These are phyloP conservation scores for Prionchulus punctatus DNA, from an alignment of 2,888 invertebrate genomes.

Conservation along the genomic window DNA sequence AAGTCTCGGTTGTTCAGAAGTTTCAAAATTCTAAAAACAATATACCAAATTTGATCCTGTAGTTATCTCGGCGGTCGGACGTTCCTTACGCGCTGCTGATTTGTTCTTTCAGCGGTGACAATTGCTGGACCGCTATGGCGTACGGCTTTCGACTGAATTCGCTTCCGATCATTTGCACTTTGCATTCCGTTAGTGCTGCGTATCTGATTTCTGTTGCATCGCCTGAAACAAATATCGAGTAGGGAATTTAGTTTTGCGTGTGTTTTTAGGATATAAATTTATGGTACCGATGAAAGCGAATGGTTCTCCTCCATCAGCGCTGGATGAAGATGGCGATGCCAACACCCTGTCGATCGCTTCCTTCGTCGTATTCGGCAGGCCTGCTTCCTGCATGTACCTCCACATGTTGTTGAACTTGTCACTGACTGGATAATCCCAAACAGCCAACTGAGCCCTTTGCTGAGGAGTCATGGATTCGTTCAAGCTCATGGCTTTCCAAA, in stretches of 20 bases:
- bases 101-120: slow-evolving; percentile 78
- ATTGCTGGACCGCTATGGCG: slow-evolving; percentile 88
- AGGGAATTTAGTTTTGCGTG: no score
- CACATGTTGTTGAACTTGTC: slow-evolving; percentile 98
- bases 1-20: slow-evolving; percentile 73
- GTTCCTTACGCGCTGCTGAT: slow-evolving; percentile 89
- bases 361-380: slow-evolving; percentile 57
- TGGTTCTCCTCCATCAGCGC: slow-evolving; percentile 39
- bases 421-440: slow-evolving; percentile 97
- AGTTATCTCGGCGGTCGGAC: background rate
- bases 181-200: slow-evolving; percentile 61
- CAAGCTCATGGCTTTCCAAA: slow-evolving; percentile 94
- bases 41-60: background rate
- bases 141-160: slow-evolving; percentile 94
- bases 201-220: slow-evolving; percentile 84
- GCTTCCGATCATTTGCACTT: slow-evolving; percentile 77
- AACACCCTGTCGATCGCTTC: slow-evolving; percentile 59
- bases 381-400: slow-evolving; percentile 78
- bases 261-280: no score
- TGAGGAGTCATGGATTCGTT: slow-evolving; percentile 76
- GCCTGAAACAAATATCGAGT: slow-evolving; percentile 36
- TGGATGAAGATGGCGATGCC: slow-evolving; percentile 37
- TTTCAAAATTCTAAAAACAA: slow-evolving; percentile 65
- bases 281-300: slow-evolving; percentile 3
- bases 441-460: slow-evolving; percentile 78